Percentiles rank a stretch among this genome's conserved stretches.
phyloP scores from a whole-genome alignment of 1,140 invertebrate genomes.

The Dreissena polymorpha region DNA sequence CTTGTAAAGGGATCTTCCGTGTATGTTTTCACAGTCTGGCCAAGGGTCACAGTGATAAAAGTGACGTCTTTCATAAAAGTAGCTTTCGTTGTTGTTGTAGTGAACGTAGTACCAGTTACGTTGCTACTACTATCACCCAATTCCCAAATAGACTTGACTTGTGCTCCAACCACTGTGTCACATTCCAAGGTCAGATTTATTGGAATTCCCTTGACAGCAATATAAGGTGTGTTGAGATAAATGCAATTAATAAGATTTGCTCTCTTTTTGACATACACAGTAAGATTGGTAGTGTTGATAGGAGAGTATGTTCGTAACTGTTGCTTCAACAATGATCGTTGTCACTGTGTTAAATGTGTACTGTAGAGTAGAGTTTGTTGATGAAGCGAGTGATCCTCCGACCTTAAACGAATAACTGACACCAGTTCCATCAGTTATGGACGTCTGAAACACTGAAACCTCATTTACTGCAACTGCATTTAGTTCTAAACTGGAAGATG shows the following conservation, averaged over 20 bases:
- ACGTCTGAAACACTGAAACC: neutral
- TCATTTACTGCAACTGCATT: constrained; percentile 8
- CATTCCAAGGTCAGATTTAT: constrained; percentile 20
- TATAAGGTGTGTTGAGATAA: constrained; percentile 6
- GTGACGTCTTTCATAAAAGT: neutral
- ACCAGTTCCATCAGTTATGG: constrained; percentile 22
- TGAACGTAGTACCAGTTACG: constrained; percentile 2
- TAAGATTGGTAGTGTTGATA: neutral
- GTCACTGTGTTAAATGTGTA: constrained; percentile 12
- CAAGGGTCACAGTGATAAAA: constrained; percentile 7
- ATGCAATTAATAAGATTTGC: constrained; percentile 37
- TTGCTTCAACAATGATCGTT: constrained; percentile 29
- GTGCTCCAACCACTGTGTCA: constrained; percentile 17
- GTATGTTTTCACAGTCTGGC: neutral
- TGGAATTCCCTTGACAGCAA: constrained; percentile 26
- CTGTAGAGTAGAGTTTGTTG: constrained; percentile 27
- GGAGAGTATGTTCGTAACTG: constrained; percentile 10
- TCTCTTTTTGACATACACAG: constrained; percentile 31
- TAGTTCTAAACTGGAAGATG: neutral
- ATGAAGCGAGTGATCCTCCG: neutral
- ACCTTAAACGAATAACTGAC: constrained; percentile 16
- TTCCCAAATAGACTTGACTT: constrained; percentile 53
- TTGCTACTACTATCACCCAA: constrained; percentile 44
- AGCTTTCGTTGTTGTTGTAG: neutral
- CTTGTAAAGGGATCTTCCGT: constrained; percentile 27